Percentiles rank a stretch among this genome's conserved stretches.
Conservation (phyloP, 2,888 invertebrate species). For the Nomada lathburiana region DNA sequence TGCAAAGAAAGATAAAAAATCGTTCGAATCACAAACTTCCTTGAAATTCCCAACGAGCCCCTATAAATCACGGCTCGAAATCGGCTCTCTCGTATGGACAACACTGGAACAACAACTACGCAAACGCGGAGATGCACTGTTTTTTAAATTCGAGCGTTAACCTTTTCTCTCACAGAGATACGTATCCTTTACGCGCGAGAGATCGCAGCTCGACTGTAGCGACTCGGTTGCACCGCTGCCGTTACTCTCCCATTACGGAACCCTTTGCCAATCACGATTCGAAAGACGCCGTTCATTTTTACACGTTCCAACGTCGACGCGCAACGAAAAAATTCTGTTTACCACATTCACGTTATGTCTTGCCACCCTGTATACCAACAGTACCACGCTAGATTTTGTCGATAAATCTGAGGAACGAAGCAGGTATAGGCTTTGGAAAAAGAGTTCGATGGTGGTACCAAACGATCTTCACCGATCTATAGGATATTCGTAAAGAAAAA, state of each 20-base stretch:
- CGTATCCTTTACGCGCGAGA: constrained; percentile 61
- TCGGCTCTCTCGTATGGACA: not conserved
- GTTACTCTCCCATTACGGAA: constrained; percentile 53
- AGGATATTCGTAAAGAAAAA: not conserved
- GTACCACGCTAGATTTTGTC: not conserved
- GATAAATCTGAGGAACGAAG: not conserved
- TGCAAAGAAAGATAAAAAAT: not conserved
- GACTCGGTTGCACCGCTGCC: constrained; percentile 46
- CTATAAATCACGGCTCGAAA: constrained; percentile 3
- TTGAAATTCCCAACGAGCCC: too few species aligned
- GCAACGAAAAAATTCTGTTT: not conserved
- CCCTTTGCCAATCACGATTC: constrained; percentile 13
- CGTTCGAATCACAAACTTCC: not conserved
- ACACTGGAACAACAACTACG: constrained; percentile 5
- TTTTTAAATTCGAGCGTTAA: constrained; percentile 67
- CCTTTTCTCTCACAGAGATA: constrained; percentile 45
- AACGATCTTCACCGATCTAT: constrained; percentile 9
- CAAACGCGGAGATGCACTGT: constrained; percentile 21
- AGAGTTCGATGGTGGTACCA: not conserved
- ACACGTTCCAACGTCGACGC: not conserved
- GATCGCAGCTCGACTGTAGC: constrained; percentile 54
- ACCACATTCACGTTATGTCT: not conserved
- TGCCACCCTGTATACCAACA: not conserved
- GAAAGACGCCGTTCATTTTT: constrained; percentile 39
- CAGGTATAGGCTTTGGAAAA: not conserved